Evolutionary conservation across 2,797 vertebrate genomes (phyloP).

Genomic region (Picus viridis): DNA sequence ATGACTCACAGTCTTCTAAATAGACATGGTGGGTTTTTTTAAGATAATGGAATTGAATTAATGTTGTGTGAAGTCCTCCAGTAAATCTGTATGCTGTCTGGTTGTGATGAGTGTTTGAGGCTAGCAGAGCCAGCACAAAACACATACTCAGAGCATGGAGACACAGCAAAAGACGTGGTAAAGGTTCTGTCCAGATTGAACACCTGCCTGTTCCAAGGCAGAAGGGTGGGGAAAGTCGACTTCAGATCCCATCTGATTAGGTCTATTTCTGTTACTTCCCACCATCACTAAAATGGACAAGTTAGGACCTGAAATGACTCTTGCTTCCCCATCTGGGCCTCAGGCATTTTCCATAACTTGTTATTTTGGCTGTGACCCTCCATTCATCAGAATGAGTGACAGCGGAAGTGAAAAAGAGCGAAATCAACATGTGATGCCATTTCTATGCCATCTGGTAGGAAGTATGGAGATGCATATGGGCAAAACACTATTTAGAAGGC

Average conservation of each 20-base stretch:
- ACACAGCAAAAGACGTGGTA: neutral
- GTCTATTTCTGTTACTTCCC: neutral
- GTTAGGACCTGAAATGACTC: neutral
- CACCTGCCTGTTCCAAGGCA: neutral
- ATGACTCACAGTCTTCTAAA: neutral
- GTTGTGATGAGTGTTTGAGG: neutral
- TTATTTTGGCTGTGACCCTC: neutral
- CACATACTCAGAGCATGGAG: neutral
- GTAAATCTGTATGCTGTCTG: neutral
- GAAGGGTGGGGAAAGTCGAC: neutral
- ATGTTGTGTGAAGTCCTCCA: neutral
- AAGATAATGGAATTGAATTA: neutral
- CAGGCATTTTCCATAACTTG: neutral
- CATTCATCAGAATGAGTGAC: constrained; percentile 13
- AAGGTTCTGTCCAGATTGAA: neutral
- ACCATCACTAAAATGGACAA: neutral
- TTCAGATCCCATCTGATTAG: neutral
- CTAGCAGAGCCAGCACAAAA: neutral
- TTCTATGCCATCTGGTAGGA: constrained; percentile 29
- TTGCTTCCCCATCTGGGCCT: neutral
- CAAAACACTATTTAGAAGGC: neutral
- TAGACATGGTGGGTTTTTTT: neutral
- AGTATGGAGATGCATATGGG: constrained; percentile 9
- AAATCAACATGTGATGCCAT: constrained; percentile 10
- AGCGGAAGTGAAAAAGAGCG: neutral